Conservation (phyloP, 2,113 vertebrate genomes). For the Polypterus senegalus region DNA sequence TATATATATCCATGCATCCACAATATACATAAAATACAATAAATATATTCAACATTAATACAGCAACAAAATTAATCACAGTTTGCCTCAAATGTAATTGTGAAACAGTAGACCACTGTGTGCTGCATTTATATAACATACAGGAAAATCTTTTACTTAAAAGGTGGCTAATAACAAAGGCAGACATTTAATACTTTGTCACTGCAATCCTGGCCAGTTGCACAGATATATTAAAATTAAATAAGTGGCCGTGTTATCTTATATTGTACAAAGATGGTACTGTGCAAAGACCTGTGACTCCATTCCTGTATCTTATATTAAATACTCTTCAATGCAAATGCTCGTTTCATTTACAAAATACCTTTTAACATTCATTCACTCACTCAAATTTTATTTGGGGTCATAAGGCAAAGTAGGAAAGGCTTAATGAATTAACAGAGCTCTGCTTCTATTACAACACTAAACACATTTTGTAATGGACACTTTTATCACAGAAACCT, state of each 20-base stretch:
- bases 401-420: too few species aligned
- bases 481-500: too few species aligned
- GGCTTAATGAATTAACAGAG: too few species aligned
- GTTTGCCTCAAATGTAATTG: slow-evolving; percentile 18
- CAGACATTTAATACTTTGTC: slow-evolving; percentile 20
- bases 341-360: too few species aligned
- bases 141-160: slow-evolving; percentile 17
- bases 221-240: slow-evolving; percentile 21
- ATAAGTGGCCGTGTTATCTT: slow-evolving; percentile 16
- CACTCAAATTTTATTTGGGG: too few species aligned
- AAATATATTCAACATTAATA: slow-evolving; percentile 56
- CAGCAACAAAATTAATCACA: slow-evolving; percentile 43
- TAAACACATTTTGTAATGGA: too few species aligned
- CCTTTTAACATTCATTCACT: too few species aligned
- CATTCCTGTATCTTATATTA: too few species aligned
- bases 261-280: too few species aligned
- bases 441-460: too few species aligned
- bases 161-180: slow-evolving; percentile 23
- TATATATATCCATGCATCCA: slow-evolving; percentile 68
- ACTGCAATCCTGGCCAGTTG: slow-evolving; percentile 12
- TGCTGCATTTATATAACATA: slow-evolving; percentile 19
- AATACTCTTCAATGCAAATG: too few species aligned
- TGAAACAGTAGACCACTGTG: slow-evolving; percentile 23
- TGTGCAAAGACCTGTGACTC: too few species aligned
- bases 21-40: slow-evolving; percentile 62